Base-by-base conservation (phyloP, 2,888 invertebrate species). In the Phasia obesa region DNA sequence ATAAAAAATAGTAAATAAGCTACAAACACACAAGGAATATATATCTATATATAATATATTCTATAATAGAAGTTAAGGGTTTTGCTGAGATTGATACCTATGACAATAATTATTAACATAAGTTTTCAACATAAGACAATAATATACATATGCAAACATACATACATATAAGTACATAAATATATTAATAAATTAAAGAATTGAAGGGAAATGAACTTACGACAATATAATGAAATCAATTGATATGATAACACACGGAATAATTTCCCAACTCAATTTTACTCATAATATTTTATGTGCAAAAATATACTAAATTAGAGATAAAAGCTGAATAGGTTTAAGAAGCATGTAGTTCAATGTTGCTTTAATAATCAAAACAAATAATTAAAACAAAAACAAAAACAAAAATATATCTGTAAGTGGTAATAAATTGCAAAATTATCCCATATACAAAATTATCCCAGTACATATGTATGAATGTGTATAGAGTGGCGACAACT, bases 41-140 rank as follows among this genome's bases (percentile, higher is more conserved):
- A n/a, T 23, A 59, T 7, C 2, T 38, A 62, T 7, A 17, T n/a
- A 17, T 19, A 44, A 60, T 44, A 60, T 42, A 42, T 21, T 19
- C 11, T 31, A 42, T 11, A 15, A 38, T 47, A 6, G 47, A 11
- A 17, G 4, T 47, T 35, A 35, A 47, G 21, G 15, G 59, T 59
- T 64, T 62, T 77, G 47, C 69, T 76, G 42, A 77, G 42, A 77
- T 65, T 70, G 57, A 67, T 53, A n/a, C 17, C 17, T 65, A 57
- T 57, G 75, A 80, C 74, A 84, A 84, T 80, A 83, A 69, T 53
- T 53, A 67, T 64, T 55, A 65, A 57, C 57, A 38, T 38, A 55
- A 57, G 69, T 71, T 55, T n/a, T 38, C 62, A 17, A 78, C 71
- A 47, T 55, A 78, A 69, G 77, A 82, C 77, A 82, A 78, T 81